Evolutionary conservation across 2,113 vertebrate genomes (phyloP).

Genomic region (Spizaetus ornatus): DNA sequence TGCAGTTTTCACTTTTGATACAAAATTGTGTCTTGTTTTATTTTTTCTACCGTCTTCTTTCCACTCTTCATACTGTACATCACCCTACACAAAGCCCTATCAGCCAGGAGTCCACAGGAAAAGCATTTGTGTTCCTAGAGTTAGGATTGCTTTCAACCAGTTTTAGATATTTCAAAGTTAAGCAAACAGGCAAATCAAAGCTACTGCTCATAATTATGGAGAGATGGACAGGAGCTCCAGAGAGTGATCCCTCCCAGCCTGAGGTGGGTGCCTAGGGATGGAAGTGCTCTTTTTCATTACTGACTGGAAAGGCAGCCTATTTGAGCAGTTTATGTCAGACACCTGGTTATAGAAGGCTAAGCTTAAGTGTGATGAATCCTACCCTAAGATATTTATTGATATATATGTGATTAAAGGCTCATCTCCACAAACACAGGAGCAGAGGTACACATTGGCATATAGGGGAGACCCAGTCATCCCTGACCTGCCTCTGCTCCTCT

Average conservation of each 20-base stretch:
- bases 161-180: neutral
- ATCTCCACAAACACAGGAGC: neutral
- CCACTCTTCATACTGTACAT: neutral
- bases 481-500: neutral
- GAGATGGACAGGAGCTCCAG: neutral
- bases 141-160: neutral
- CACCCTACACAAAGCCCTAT: neutral
- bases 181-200: neutral
- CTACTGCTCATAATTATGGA: neutral
- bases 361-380: neutral
- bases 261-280: neutral
- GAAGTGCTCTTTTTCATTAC: neutral
- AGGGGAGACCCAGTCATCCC: neutral
- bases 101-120: neutral
- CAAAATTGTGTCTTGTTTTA: neutral
- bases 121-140: neutral
- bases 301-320: neutral
- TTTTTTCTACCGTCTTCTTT: neutral
- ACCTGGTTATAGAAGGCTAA: neutral
- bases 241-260: neutral
- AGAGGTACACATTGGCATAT: neutral
- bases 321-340: neutral
- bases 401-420: neutral
- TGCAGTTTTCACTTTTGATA: neutral
- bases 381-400: neutral